Evolutionary conservation across 2,113 vertebrate genomes (phyloP), one percentile per base, ranked within the genome.

Genomic region (Aptenodytes forsteri): DNA sequence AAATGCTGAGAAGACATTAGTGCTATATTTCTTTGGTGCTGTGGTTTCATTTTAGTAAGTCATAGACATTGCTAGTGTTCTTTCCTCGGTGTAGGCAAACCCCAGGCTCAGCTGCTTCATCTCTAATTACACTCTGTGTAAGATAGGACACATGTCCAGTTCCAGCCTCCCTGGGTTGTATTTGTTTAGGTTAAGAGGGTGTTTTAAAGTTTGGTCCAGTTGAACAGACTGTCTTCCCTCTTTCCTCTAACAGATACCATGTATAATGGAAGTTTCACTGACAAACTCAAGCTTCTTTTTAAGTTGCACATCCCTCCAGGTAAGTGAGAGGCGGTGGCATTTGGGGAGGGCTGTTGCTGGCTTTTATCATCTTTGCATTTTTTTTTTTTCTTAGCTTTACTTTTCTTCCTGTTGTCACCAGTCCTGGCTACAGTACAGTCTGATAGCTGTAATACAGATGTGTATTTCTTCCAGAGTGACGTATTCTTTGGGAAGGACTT

Each of bases 271-370:
- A 99, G 99, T 62, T 99, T 99, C 98, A 99, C 99, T 94, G 99
- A 99, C 86, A 99, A 99, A 97, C 98, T 99, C 97, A 99, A 99
- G 84, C 98, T 99, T 87, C 99, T 99, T 96, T 99, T 99, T 98
- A 99, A 99, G 96, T 97, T 99, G 89, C 99, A 99, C 94, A 98
- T 99, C 89, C 99, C 99, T 91, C 99, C 99, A 98, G 99, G 99
- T 99, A 97, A 98, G 98, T 96, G 27, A 82, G 62, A 86, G 47
- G 38, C 3, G 2, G 20, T 75, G 62, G 22, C 32, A 36, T 78
- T 14, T 85, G 30, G 49, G 46, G 55, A 61, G 65, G 70, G 23
- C n/a, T 87, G 6, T 69, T 76, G 19, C 66, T 95, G 64, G 36
- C 32, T 61, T 93, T 80, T 92, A 18, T 54, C 10, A 12, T 83